Conservation (phyloP, 2,888 invertebrate genomes). For the Pandemis heparana region DNA sequence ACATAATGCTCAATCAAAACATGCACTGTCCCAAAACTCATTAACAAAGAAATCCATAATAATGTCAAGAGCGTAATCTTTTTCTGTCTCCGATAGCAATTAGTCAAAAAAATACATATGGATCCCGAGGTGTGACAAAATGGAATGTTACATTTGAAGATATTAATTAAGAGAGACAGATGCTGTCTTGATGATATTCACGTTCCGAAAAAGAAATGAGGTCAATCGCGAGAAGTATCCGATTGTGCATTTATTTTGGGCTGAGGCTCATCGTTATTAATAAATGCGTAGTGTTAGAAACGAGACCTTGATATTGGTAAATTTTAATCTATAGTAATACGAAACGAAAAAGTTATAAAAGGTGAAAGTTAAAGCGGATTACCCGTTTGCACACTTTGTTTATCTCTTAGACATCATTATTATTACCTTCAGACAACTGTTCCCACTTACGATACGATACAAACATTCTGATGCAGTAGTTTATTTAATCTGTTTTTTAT, state of each 20-base stretch:
- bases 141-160: conserved; percentile 20
- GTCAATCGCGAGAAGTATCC: conserved; percentile 65
- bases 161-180: conserved; percentile 38
- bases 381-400: not conserved
- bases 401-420: too few relatives aligned
- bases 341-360: not conserved
- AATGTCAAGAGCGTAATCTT: not conserved
- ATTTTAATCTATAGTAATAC: conserved; percentile 3
- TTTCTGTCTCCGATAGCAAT: not conserved
- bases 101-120: not conserved
- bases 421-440: not conserved
- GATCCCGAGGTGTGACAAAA: conserved; percentile 1
- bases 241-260: conserved; percentile 59
- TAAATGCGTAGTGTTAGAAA: conserved; percentile 25
- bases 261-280: conserved; percentile 37
- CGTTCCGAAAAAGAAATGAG: conserved; percentile 69
- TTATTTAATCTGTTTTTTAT: conserved; percentile 47
- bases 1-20: not conserved
- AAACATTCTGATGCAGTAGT: conserved; percentile 36
- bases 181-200: conserved; percentile 49
- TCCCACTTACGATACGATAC: not conserved
- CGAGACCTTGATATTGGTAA: conserved; percentile 38
- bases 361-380: not conserved
- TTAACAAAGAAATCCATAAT: not conserved
- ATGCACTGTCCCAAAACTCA: not conserved